Percentiles rank a stretch among this genome's conserved stretches.
Conservation (phyloP, 2,888 invertebrate genomes). For the Congeria kusceri region DNA sequence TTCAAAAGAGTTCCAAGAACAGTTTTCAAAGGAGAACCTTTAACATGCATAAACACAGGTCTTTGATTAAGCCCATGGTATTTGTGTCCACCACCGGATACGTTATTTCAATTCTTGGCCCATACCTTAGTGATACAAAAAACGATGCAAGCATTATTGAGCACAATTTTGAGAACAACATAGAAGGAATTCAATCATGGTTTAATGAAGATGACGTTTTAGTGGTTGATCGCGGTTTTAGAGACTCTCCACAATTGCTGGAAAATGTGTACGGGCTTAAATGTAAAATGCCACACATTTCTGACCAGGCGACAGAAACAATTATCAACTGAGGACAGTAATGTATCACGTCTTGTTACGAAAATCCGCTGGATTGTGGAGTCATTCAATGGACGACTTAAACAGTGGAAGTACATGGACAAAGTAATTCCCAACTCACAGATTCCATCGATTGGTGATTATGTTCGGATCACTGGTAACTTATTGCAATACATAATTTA, state of each 20-base stretch:
- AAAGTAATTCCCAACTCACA: background rate
- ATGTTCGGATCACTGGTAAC: too few species aligned
- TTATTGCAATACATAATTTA: too few species aligned
- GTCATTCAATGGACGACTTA: background rate
- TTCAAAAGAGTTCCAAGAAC: background rate
- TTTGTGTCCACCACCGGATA: background rate
- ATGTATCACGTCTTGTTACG: constrained; percentile 5
- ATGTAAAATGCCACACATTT: constrained; percentile 1
- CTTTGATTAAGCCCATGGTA: background rate
- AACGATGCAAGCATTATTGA: background rate
- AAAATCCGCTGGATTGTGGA: constrained; percentile 13
- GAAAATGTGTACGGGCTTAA: background rate
- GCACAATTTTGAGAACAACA: background rate
- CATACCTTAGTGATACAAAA: background rate
- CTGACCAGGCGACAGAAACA: background rate
- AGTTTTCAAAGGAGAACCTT: background rate
- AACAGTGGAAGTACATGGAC: constrained; percentile 4
- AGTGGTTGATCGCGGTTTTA: background rate
- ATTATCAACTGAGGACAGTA: background rate
- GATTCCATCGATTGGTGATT: background rate
- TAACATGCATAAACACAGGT: too few species aligned
- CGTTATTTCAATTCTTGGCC: constrained; percentile 1
- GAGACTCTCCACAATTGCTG: background rate
- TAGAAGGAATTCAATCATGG: background rate
- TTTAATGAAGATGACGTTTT: background rate